Evolutionary conservation across 2,888 invertebrate species (phyloP).

Genomic region (Dromius quadrimaculatus): DNA sequence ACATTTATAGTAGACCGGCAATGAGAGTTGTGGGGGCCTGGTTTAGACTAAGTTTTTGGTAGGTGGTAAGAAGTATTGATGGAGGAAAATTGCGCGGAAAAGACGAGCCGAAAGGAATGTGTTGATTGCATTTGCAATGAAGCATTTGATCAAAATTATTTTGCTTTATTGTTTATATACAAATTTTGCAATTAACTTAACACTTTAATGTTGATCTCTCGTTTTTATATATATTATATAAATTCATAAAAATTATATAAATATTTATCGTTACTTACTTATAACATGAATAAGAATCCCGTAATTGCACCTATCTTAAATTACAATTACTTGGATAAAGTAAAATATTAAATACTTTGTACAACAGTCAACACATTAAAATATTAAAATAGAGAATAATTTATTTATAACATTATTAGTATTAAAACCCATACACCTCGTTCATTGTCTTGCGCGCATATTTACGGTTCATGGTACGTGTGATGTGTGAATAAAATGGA

Average conservation of each 20-base stretch:
- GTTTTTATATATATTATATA: conserved; percentile 50
- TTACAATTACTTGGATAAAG: conserved; percentile 44
- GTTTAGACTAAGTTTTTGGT: too few species aligned
- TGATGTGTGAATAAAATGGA: conserved; percentile 19
- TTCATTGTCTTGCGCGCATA: conserved; percentile 24
- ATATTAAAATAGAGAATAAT: conserved; percentile 63
- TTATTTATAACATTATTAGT: conserved; percentile 51
- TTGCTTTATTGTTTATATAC: conserved; percentile 20
- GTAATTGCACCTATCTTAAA: conserved; percentile 48
- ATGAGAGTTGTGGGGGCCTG: too few species aligned
- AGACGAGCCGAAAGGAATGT: too few species aligned
- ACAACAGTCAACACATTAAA: conserved; percentile 62
- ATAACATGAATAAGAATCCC: conserved; percentile 42
- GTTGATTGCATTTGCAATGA: conserved; percentile 9
- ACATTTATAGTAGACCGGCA: too few species aligned
- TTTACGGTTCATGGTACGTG: too few species aligned
- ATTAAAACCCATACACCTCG: conserved; percentile 47
- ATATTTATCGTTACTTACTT: conserved; percentile 44
- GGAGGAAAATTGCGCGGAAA: too few species aligned
- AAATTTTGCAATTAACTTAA: conserved; percentile 6
- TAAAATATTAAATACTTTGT: conserved; percentile 63
- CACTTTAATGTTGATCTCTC: conserved; percentile 44
- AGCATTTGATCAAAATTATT: conserved; percentile 4
- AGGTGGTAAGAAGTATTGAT: too few species aligned
- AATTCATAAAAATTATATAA: conserved; percentile 50